Evolutionary conservation across 2,888 invertebrate species (phyloP), one percentile per base, ranked within the genome.

Genomic region (Pandemis heparana): DNA sequence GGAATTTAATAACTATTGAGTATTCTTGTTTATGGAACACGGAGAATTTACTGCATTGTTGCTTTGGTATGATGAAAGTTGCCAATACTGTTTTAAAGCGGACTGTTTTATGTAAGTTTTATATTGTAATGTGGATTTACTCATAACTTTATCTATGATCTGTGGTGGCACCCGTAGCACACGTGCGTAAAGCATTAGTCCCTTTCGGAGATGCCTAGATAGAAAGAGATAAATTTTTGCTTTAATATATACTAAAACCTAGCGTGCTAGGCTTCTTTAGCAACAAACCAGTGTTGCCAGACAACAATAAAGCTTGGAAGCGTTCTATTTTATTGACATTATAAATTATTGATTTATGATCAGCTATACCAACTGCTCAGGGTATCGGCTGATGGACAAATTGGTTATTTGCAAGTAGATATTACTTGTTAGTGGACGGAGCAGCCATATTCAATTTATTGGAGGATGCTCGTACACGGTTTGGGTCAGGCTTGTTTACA

Each of bases 391-490:
- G 77, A 79, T 78, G 77, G 80, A 81, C 81, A 83, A 83, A 85
- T 83, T 83, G 82, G 79, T 79, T 87, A 86, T 87, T 87, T 86
- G 83, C 84, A 80, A 80, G 78, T 62, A 70, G 80, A 79, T 83
- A 82, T 81, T 82, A 78, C 71, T 75, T 81, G 80, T 81, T 82
- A 83, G 79, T 77, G 77, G 77, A 64, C 73, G 67, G 48, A 71
- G 79, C 79, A 71, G 79, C 79, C 76, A 77, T 81, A 83, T 85
- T 85, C 83, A 86, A 87, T 86, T 85, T 85, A 83, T 82, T 79
- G 80, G 75, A 65, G 60, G 6, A 23, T 60, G 51, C 53, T 60
- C 32, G 60, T 46, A 74, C 74, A 74, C 16, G 69, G 60, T 53
- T 61, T 60, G 74, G 74, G 74, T 43, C 60, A 69, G 69, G 74